phyloP scores from a whole-genome alignment of 2,797 vertebrate genomes.

The Kryptopterus vitreolus region DNA sequence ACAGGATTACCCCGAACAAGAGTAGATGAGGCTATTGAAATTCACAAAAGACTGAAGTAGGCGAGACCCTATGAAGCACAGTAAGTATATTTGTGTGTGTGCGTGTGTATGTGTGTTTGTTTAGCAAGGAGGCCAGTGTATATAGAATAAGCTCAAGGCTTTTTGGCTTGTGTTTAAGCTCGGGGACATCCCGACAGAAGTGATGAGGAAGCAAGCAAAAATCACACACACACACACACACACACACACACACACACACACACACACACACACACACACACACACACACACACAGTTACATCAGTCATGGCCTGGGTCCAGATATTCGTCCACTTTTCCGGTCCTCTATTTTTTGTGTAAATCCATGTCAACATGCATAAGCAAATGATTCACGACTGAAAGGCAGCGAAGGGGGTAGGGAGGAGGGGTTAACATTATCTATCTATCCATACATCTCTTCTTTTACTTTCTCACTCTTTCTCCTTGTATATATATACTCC shows the following conservation, averaged over 20 bases:
- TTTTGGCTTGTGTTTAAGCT: slow-evolving; percentile 43
- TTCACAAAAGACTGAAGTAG: slow-evolving; percentile 9
- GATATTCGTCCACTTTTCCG: slow-evolving; percentile 37
- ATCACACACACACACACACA: slow-evolving; percentile 21
- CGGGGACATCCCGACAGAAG: slow-evolving; percentile 48
- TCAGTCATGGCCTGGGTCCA: slow-evolving; percentile 39
- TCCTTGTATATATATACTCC: no score
- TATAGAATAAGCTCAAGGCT: slow-evolving; percentile 7
- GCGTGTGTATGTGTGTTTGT: slow-evolving; percentile 10
- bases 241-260: slow-evolving; percentile 41
- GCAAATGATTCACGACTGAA: slow-evolving; percentile 17
- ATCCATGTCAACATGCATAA: slow-evolving; percentile 32
- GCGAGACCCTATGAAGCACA: slow-evolving; percentile 17
- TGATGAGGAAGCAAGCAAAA: slow-evolving; percentile 49
- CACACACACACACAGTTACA: slow-evolving; percentile 45
- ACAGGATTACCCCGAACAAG: slow-evolving; percentile 23
- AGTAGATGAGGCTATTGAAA: slow-evolving; percentile 27
- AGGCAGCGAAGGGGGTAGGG: no score
- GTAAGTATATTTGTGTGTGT: slow-evolving; percentile 7
- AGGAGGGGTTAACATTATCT: not conserved
- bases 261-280: slow-evolving; percentile 40
- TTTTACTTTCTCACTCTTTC: not conserved
- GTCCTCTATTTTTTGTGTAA: slow-evolving; percentile 34
- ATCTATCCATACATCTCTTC: not conserved
- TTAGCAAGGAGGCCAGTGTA: slow-evolving; percentile 20